Evolutionary conservation across 2,113 vertebrate species (phyloP).

Genomic region (Corythornis cristatus): DNA sequence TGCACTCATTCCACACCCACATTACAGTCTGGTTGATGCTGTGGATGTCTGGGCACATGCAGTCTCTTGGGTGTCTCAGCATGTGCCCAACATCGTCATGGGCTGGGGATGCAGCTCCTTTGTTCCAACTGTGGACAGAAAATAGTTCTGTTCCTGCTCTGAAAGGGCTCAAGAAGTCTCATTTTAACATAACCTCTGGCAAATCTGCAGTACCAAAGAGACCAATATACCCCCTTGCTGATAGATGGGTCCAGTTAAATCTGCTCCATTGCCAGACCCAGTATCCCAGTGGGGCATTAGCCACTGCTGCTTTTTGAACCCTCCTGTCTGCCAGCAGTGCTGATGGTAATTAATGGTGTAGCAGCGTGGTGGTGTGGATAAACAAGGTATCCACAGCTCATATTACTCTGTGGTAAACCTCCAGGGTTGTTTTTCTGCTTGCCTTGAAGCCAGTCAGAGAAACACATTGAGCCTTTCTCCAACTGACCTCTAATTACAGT

Average conservation of each 20-base stretch:
- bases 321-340: neutral
- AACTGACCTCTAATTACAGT: conserved; percentile 58
- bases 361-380: neutral
- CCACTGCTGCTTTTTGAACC: neutral
- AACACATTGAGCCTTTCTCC: conserved; percentile 11
- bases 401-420: conserved; percentile 14
- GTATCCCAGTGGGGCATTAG: neutral
- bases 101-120: neutral
- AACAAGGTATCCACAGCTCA: neutral
- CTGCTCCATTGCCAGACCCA: neutral
- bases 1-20: neutral
- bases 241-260: neutral
- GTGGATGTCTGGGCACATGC: neutral
- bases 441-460: conserved; percentile 19
- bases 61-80: neutral
- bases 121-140: neutral
- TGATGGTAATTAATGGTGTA: neutral
- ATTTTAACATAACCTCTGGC: neutral
- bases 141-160: neutral
- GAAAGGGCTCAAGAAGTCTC: neutral
- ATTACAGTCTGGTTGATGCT: neutral
- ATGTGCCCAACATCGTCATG: neutral
- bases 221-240: neutral
- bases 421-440: neutral
- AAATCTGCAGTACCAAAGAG: neutral